phyloP scores from a whole-genome alignment of 2,888 invertebrate genomes.

The Epinotia brunnichana region DNA sequence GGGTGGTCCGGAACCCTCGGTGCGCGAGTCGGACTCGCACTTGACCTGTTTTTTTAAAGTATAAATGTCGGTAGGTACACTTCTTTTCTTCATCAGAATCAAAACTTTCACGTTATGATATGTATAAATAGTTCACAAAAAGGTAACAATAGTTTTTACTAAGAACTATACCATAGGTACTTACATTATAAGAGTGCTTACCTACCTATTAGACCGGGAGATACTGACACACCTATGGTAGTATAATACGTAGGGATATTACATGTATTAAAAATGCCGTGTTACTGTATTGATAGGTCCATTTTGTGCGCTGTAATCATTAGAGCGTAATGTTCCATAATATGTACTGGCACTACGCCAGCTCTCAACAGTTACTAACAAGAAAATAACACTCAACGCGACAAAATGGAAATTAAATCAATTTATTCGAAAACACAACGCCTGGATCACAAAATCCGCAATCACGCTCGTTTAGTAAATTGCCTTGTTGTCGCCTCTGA shows the following conservation, averaged over 20 bases:
- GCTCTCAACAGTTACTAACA: conserved; percentile 20
- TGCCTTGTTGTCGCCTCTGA: conserved; percentile 9
- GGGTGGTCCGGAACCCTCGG: too few relatives aligned
- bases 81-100: too few relatives aligned
- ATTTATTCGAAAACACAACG: conserved; percentile 38
- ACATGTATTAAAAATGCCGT: background rate
- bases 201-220: too few relatives aligned
- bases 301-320: conserved; percentile 1
- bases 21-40: too few relatives aligned
- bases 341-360: conserved; percentile 23
- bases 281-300: background rate
- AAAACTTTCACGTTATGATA: too few relatives aligned
- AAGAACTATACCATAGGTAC: too few relatives aligned
- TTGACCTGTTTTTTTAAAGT: too few relatives aligned
- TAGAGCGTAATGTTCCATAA: background rate
- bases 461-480: conserved; percentile 23
- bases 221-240: too few relatives aligned
- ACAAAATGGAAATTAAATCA: conserved; percentile 33
- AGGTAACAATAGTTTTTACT: too few relatives aligned
- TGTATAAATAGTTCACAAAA: too few relatives aligned
- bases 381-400: conserved; percentile 15
- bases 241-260: background rate
- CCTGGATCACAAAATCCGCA: conserved; percentile 33
- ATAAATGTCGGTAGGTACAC: too few relatives aligned
- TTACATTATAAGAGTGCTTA: too few relatives aligned